Conservation (phyloP, 1,140 invertebrate species). For the Lepidostoma basale region DNA sequence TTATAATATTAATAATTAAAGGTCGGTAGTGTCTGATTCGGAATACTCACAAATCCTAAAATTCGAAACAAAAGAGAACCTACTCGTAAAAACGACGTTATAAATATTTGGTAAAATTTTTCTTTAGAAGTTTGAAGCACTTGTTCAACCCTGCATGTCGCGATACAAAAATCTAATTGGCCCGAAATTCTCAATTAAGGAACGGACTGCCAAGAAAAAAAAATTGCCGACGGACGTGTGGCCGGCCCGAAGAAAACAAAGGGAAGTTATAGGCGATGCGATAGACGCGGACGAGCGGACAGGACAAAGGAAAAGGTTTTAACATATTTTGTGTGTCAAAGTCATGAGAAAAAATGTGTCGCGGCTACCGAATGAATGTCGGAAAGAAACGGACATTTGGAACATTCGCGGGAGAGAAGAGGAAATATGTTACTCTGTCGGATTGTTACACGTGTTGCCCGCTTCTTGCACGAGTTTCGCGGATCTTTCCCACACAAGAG, state of each 20-base stretch:
- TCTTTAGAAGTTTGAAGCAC: no score
- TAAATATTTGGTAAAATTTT: no score
- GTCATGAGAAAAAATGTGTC: constrained; percentile 29
- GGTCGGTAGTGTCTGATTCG: no score
- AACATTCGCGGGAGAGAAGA: not conserved
- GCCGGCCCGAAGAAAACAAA: not conserved
- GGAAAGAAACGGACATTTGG: not conserved
- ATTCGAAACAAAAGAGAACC: no score
- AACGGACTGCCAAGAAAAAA: constrained; percentile 29
- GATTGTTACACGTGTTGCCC: constrained; percentile 8
- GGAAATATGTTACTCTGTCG: not conserved
- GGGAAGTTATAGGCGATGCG: not conserved
- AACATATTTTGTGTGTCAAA: constrained; percentile 45
- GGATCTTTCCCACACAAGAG: not conserved
- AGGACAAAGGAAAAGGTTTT: constrained; percentile 37
- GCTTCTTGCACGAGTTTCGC: not conserved
- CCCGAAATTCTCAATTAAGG: constrained; percentile 31
- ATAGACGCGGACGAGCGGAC: not conserved
- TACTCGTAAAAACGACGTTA: no score
- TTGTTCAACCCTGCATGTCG: not conserved
- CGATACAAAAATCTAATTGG: constrained; percentile 42
- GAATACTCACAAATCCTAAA: no score
- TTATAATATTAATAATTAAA: no score
- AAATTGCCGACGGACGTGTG: constrained; percentile 34
- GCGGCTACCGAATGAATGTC: not conserved